These are phyloP conservation scores for Cosmia pyralina DNA, from an alignment of 2,888 invertebrate species.

Conservation along the genomic window DNA sequence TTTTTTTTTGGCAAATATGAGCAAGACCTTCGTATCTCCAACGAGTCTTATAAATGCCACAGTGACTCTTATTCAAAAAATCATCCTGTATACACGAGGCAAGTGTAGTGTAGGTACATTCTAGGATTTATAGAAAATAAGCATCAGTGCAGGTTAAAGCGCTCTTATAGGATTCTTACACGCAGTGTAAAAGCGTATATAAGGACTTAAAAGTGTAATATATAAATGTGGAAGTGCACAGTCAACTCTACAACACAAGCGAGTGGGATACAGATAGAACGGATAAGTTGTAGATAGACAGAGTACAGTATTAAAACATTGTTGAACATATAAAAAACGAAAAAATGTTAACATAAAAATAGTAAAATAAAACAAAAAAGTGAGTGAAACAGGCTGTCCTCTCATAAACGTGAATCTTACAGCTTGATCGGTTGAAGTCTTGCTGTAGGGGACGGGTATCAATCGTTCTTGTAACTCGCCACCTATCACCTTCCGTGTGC, in stretches of 20 bases:
- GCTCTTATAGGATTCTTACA: slow-evolving; percentile 25
- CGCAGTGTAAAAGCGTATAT: slow-evolving; percentile 40
- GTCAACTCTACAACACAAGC: slow-evolving; percentile 78
- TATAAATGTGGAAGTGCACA: slow-evolving; percentile 74
- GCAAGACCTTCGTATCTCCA: neutral
- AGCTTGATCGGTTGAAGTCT: slow-evolving; percentile 99
- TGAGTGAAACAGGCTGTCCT: slow-evolving; percentile 83
- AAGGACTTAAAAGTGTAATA: slow-evolving; percentile 53
- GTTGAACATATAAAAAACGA: slow-evolving; percentile 79
- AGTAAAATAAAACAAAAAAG: slow-evolving; percentile 77
- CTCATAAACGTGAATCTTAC: slow-evolving; percentile 93
- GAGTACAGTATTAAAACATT: slow-evolving; percentile 84
- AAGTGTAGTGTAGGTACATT: slow-evolving; percentile 24
- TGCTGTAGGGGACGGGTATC: slow-evolving; percentile 99
- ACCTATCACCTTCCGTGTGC: slow-evolving; percentile 99
- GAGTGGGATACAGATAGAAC: slow-evolving; percentile 73
- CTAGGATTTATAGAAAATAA: slow-evolving; percentile 34
- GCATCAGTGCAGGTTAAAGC: slow-evolving; percentile 47
- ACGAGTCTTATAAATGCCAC: neutral
- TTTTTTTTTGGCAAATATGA: neutral
- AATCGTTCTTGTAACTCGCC: slow-evolving; percentile 99
- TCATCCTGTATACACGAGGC: slow-evolving; percentile 11
- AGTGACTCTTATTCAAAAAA: neutral
- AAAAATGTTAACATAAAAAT: slow-evolving; percentile 79
- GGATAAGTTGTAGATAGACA: slow-evolving; percentile 82